Base-by-base conservation (phyloP, 2,888 invertebrate species). In the Coelinius sp. region DNA sequence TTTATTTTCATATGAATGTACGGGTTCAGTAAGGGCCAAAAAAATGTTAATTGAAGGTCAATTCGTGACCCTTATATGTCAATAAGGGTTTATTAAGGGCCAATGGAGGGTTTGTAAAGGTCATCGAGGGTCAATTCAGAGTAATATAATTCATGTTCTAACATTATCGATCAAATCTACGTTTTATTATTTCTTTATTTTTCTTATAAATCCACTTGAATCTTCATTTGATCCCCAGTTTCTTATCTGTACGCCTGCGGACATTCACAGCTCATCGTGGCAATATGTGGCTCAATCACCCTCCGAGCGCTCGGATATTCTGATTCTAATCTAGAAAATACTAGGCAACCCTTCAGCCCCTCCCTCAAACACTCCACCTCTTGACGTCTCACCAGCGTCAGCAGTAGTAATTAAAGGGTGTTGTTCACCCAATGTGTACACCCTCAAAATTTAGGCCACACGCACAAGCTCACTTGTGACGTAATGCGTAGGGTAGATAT, bases 401-500 rank as follows among this genome's bases (percentile, higher is more conserved):
- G 63, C 68, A 62, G 67, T 71, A 78, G 74, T 76, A 78, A 77
- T 75, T 76, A 75, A 73, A 75, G 73, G 76, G 76, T 70, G 68
- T 71, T 75, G 31, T 35, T 73, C 71, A 71, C 22, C 67, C 69
- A 25, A 31, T 52, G 49, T 62, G 27, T 62, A 49, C 59, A 52
- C 68, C 31, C 69, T 72, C 31, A 72, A 75, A 73, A 78, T 75
- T 73, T 46, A 76, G 76, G 71, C 70, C 75, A 63, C 77, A 38
- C 73, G 72, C 73, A 70, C 72, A 20, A 5, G 67, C 71, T 62
- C 72, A 49, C 70, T 31, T 62, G 44, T 68, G 66, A 74, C 69
- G 74, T 73, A 68, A 75, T 76, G n/a, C 46, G 46, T 49, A 41
- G 44, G 44, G 14, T 27, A 10, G 20, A 20, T 20, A 35, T 52